These are phyloP conservation scores for Eilema caniola DNA, from an alignment of 2,888 invertebrate genomes.

Conservation along the genomic window DNA sequence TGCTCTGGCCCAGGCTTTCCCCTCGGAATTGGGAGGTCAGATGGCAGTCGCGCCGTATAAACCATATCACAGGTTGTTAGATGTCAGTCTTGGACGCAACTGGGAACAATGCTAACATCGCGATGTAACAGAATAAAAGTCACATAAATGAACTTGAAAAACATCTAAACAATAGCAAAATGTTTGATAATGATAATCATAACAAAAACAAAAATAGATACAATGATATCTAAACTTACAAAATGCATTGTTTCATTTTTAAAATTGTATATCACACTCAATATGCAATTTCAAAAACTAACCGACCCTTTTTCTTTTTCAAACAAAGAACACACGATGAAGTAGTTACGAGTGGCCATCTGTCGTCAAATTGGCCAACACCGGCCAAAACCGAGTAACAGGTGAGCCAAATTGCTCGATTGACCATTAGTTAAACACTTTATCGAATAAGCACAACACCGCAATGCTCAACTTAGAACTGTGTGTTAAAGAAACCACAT, in stretches of 20 bases:
- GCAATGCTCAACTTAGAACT: conserved; percentile 56
- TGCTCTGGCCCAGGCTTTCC: no score
- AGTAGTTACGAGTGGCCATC: conserved; percentile 16
- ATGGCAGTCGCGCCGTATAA: no score
- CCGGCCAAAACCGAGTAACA: conserved; percentile 48
- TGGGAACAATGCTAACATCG: no score
- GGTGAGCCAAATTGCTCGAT: conserved; percentile 49
- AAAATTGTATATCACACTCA: not conserved
- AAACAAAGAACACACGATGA: conserved; percentile 19
- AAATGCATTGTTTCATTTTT: not conserved
- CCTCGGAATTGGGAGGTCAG: no score
- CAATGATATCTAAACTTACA: no score
- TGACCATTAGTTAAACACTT: conserved; percentile 61
- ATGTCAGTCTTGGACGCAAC: no score
- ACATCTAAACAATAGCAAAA: no score
- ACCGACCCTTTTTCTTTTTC: not conserved
- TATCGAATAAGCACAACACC: conserved; percentile 55
- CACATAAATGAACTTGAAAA: no score
- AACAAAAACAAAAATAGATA: no score
- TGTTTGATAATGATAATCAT: no score
- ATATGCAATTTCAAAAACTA: not conserved
- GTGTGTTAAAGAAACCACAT: conserved; percentile 42
- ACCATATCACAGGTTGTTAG: no score
- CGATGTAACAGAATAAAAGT: no score
- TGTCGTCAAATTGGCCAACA: conserved; percentile 30